Evolutionary conservation across 2,797 vertebrate species (phyloP), one percentile per base, ranked within the genome.

Genomic region (Cygnus olor): DNA sequence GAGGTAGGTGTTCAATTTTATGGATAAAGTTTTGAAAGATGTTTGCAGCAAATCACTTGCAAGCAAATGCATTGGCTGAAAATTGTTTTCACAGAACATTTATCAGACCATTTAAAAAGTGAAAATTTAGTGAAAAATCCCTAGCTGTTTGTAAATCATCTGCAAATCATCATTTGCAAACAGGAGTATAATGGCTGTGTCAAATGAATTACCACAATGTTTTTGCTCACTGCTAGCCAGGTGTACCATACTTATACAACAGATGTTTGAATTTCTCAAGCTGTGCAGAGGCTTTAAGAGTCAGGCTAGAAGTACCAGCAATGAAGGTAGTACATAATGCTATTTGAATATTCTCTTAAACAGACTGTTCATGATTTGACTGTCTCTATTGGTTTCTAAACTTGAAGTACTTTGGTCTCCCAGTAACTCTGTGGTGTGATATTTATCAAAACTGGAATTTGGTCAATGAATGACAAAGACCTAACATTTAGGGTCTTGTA

Each of bases 151-250:
- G 84, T 96, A 97, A 97, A 96, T 94, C 91, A 96, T 95, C 91
- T 96, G 94, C 95, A 96, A 97, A 96, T 97, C 89, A 87, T 94
- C 91, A 95, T 97, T 95, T 96, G 81, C 94, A 95, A 97, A 97
- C 95, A 90, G 91, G 88, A 96, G 81, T 94, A 94, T 93, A 94
- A 96, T 82, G 80, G 85, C 80, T 94, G 79, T 94, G 90, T 93
- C 95, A 96, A 93, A 93, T 94, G 94, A 96, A 96, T 96, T 96
- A 94, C 84, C 89, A 78, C 7, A 2, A 83, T 82, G 1, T 85
- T 95, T 95, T 94, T 93, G 84, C 94, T 94, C 6, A 2, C 82
- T 96, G 78, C 64, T 96, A 78, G 84, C 95, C 95, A 96, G 95
- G 88, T 96, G 95, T 94, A 94, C 63, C 38, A 76, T 63, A 72